Base-by-base conservation (phyloP, 2,797 vertebrate species). In the Caiman crocodilus region DNA sequence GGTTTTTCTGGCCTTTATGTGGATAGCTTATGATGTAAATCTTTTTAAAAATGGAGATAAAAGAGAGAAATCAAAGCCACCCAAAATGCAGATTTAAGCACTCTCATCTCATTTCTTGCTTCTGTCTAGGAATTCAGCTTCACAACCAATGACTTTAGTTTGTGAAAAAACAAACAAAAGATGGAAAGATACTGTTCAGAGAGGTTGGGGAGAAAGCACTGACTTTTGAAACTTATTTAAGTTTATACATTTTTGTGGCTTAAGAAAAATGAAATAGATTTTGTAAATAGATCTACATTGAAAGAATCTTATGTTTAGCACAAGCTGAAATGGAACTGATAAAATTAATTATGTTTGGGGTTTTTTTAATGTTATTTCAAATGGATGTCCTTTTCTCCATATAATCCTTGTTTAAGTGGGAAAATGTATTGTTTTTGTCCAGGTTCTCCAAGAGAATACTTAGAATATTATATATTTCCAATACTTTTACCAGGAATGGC, bases 401-500 rank as follows among this genome's bases (percentile, higher is more conserved):
- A 60, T 67, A 14, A 63, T n/a, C 4, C 50, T 82, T 16, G 7
- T 56, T 61, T 55, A 23, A 86, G 28, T 91, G 82, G 8, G 86
- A 83, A 74, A 25, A 56, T 94, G 21, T 85, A 26, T 77, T 96
- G 21, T 94, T 92, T 50, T 93, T 90, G 55, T 89, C 90, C 97
- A 99, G 99, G 97, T 97, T 97, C 98, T 87, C 95, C 98, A 84
- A 95, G 5, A 16, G 82, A 91, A 35, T 99, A 97, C 89, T 86
- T 99, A 77, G 98, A 99, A 94, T 95, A 85, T 74, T 97, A 76
- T 56, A 81, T 99, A 94, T 99, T 99, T 93, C 99, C 99, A 18
- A 97, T 98, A 71, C 97, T 99, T 92, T 78, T 99, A 20, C 98
- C 99, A 0, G 99, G 98, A 87, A 94, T 99, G 92, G 97, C 98